phyloP scores from a whole-genome alignment of 1,140 invertebrate species.

The Drosophila asahinai region DNA sequence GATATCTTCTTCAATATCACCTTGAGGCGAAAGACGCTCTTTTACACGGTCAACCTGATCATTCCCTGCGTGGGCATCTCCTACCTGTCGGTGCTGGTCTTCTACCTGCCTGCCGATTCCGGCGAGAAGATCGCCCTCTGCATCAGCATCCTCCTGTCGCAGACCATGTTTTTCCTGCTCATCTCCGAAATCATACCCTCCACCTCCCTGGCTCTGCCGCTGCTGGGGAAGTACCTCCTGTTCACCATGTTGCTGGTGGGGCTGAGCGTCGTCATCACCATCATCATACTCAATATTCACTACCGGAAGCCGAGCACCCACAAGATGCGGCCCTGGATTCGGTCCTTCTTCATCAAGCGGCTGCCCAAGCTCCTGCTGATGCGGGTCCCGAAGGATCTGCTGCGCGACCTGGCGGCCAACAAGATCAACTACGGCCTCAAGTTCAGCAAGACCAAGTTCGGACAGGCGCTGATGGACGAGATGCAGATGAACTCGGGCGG shows the following conservation, averaged over 20 bases:
- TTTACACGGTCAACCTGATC: constrained; percentile 98
- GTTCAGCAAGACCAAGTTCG: constrained; percentile 88
- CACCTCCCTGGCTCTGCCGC: constrained; percentile 97
- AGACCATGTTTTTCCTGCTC: constrained; percentile 99
- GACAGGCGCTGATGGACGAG: constrained; percentile 88
- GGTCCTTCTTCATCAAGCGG: constrained; percentile 94
- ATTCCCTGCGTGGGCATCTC: constrained; percentile 97
- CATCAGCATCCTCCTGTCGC: constrained; percentile 98
- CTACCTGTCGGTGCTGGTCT: constrained; percentile 96
- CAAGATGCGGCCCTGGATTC: constrained; percentile 96
- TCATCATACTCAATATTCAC: constrained; percentile 99
- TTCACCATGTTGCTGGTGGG: constrained; percentile 99
- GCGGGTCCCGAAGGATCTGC: constrained; percentile 92
- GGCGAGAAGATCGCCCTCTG: constrained; percentile 99
- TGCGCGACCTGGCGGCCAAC: constrained; percentile 91
- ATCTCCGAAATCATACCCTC: constrained; percentile 99
- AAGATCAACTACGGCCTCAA: constrained; percentile 89
- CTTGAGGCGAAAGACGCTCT: constrained; percentile 96
- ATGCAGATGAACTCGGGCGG: constrained; percentile 89
- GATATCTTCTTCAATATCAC: constrained; percentile 99
- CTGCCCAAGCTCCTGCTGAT: constrained; percentile 94
- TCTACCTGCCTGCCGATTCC: constrained; percentile 99
- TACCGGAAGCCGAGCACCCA: constrained; percentile 99
- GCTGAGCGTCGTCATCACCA: constrained; percentile 98
- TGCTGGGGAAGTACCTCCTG: constrained; percentile 98